Evolutionary conservation across 2,797 vertebrate species (phyloP), one percentile per base, ranked within the genome.

Genomic region (Rhinella marina): DNA sequence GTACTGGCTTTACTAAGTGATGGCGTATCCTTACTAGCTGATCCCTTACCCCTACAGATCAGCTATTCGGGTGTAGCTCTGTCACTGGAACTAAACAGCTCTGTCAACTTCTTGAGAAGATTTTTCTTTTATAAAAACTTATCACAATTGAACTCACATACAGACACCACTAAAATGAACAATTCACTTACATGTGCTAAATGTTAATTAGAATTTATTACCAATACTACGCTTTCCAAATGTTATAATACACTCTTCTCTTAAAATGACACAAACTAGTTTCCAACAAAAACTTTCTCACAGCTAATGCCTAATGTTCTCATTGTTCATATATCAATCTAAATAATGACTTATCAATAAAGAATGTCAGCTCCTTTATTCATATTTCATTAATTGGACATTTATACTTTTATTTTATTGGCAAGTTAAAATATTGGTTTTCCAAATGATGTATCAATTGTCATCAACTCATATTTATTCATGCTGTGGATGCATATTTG

Each of bases 241-340:
- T 25, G n/a, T 23, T 25, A n/a, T 12, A 54, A 2, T n/a, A 12
- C 11, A 10, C 41, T 52, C 19, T 21, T 54, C 2, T 77, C 17
- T 25, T 6, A 54, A 52, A 54, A 12, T 77, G 23, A 52, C 13
- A 77, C 23, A 54, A 77, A 77, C 54, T 52, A 77, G 75, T 77
- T 77, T 77, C 50, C 75, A 77, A 77, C 23, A 77, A 41, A 84
- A 84, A 85, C 21, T 23, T 75, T 59, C 70, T 84, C 83, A 85
- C 29, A 57, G 48, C 70, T 85, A 27, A 59, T 23, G 72, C 52
- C 73, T 16, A 61, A 41, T 57, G 21, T 85, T 75, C 48, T 76
- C 83, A 48, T 6, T 85, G 62, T 9, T 61, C 25, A 21, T 59
- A 48, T 21, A 27, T 56, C 41, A 29, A 52, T 70, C 61, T 19